phyloP scores from a whole-genome alignment of 2,113 vertebrate species.

The Cavia porcellus region DNA sequence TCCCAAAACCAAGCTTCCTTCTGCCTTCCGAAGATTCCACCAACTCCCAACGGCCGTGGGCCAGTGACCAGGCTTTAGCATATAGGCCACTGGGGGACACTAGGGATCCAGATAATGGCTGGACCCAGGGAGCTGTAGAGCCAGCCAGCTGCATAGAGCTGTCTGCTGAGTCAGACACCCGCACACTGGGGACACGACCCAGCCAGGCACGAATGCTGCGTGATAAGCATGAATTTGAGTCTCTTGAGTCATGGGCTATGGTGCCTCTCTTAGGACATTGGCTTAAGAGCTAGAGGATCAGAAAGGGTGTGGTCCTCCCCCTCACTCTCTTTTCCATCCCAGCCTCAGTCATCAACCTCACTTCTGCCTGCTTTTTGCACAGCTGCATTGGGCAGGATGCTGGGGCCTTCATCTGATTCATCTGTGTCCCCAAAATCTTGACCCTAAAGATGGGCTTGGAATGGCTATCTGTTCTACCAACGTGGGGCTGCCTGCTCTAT shows the following conservation, averaged over 20 bases:
- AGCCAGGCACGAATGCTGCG: not conserved
- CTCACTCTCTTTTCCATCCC: not conserved
- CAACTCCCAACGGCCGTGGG: not conserved
- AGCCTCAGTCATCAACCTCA: not conserved
- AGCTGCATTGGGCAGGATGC: not conserved
- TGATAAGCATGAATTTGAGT: not conserved
- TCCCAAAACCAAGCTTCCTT: not conserved
- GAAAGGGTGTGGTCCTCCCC: not conserved
- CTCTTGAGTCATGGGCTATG: not conserved
- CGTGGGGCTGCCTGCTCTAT: not conserved
- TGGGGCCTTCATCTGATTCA: not conserved
- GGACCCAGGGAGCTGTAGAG: not conserved
- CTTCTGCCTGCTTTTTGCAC: not conserved
- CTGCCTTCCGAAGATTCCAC: not conserved
- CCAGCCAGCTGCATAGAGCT: not conserved
- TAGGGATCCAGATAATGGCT: not conserved
- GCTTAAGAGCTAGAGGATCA: not conserved
- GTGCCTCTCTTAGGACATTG: not conserved
- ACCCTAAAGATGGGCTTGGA: not conserved
- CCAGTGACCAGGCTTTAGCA: not conserved
- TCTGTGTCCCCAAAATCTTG: not conserved
- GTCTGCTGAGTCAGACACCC: accelerated
- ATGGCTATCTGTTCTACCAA: not conserved
- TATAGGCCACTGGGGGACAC: not conserved
- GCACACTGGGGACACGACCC: not conserved